Base-by-base conservation (phyloP, 2,888 invertebrate genomes). In the Ferrisia virgata region DNA sequence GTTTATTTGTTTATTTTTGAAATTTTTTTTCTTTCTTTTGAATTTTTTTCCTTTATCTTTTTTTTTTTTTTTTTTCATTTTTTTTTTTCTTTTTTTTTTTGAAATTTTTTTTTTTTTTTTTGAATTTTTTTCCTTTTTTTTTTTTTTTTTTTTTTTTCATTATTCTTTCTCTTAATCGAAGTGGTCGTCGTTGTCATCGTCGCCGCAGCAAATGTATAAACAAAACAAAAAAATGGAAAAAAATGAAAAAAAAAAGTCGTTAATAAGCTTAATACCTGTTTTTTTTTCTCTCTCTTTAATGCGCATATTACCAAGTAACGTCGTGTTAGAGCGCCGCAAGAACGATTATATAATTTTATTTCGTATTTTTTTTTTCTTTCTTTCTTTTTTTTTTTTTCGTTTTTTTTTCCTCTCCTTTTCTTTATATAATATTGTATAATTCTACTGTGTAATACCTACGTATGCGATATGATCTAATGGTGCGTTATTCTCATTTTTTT, bases 231-330 rank as follows among this genome's bases (percentile, higher is more conserved):
- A 31, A 33, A 76, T n/a, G 33, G 9, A 33, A 76, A 76, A 76
- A 40, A 79, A 79, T 13, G 25, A 58, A 58, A 81, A 58, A 81
- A 82, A 82, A 69, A 39, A 33, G 47, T 76, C 76, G 76, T 72
- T 72, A 40, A 36, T 82, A 72, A 82, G 82, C 82, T 82, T 82
- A 82, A 83, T 83, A 83, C 83, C 83, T 83, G 22, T 43, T 18
- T 76, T 36, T 53, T 53, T 53, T 13, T 53, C 53, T 53, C 43
- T 43, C n/a, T n/a, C n/a, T n/a, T n/a, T n/a, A n/a, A n/a, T n/a
- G n/a, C n/a, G n/a, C n/a, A 43, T 22, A 22, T 53, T 72, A 76
- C 72, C 72, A 69, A 28, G 64, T 64, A 72, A 47, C 72, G 72
- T 33, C 72, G 72, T 33, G 72, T 28, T 64, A 28, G 69, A 1